These are phyloP conservation scores for Epinephelus moara DNA, from an alignment of 2,113 vertebrate species.

Conservation along the genomic window DNA sequence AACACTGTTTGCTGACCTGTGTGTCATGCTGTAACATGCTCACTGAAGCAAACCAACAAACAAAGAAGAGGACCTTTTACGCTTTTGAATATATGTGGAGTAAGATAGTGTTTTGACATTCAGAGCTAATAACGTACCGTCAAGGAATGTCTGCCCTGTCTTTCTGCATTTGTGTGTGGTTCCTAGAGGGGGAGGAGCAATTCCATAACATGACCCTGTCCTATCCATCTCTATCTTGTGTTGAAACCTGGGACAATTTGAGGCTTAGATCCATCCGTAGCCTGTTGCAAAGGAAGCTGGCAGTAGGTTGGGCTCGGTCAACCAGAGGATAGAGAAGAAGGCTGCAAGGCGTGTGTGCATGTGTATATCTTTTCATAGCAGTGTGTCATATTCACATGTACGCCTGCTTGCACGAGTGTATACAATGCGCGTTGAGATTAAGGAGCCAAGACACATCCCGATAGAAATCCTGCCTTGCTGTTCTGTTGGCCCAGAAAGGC, in stretches of 20 bases:
- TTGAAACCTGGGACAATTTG: slow-evolving; percentile 59
- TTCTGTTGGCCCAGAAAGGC: slow-evolving; percentile 80
- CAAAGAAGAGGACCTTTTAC: slow-evolving; percentile 33
- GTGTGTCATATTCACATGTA: slow-evolving; percentile 12
- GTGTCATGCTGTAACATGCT: slow-evolving; percentile 62
- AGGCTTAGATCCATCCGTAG: slow-evolving; percentile 29
- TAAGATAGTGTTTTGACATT: slow-evolving; percentile 24
- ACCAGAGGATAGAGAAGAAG: slow-evolving; percentile 64
- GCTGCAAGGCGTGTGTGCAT: slow-evolving; percentile 31
- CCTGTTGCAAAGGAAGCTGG: slow-evolving; percentile 40
- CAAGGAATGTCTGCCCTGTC: neutral
- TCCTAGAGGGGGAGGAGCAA: slow-evolving; percentile 18
- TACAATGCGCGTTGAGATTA: slow-evolving; percentile 50
- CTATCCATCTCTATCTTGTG: slow-evolving; percentile 51
- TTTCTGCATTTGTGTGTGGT: slow-evolving; percentile 2
- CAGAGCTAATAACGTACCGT: slow-evolving; percentile 15
- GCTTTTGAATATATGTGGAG: slow-evolving; percentile 46
- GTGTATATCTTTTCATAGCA: slow-evolving; percentile 32
- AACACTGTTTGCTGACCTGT: slow-evolving; percentile 64
- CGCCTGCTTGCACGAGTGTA: slow-evolving; percentile 25
- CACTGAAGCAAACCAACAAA: slow-evolving; percentile 64
- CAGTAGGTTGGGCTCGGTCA: slow-evolving; percentile 65
- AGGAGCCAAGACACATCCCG: slow-evolving; percentile 66
- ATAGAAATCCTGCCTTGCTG: slow-evolving; percentile 64
- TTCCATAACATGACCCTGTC: slow-evolving; percentile 38